phyloP scores from a whole-genome alignment of 2,113 vertebrate genomes.

The Siphamia tubifer region DNA sequence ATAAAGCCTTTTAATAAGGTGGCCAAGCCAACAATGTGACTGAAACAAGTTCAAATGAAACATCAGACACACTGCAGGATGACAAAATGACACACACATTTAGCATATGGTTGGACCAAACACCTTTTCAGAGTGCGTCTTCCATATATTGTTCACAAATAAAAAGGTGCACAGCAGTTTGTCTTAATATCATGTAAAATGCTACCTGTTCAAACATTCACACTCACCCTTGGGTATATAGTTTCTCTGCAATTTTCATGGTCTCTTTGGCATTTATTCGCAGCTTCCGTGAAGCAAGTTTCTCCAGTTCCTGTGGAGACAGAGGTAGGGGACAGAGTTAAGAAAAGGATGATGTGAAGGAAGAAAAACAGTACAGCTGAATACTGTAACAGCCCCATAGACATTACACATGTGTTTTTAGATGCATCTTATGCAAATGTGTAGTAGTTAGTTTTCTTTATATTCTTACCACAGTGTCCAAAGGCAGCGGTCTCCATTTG shows the following conservation, averaged over 20 bases:
- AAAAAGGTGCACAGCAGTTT: neutral
- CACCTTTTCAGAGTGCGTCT: neutral
- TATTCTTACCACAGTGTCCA: constrained; percentile 94
- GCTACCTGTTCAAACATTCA: neutral
- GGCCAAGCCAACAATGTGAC: neutral
- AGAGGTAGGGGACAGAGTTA: neutral
- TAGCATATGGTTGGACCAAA: neutral
- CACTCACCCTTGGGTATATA: constrained; percentile 92
- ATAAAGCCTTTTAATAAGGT: neutral
- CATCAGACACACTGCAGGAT: neutral
- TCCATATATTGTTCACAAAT: neutral
- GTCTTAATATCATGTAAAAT: neutral
- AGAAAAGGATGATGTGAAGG: neutral
- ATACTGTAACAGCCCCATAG: too few relatives aligned
- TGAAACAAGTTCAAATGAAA: constrained; percentile 11
- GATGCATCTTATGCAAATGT: neutral
- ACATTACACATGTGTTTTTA: too few relatives aligned
- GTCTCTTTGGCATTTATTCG: constrained; percentile 95
- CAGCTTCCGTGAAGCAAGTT: constrained; percentile 93
- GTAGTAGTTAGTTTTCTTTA: neutral
- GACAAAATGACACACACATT: neutral
- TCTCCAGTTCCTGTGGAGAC: constrained; percentile 90
- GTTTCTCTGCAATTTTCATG: constrained; percentile 95
- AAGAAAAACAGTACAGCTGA: neutral
- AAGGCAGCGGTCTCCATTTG: constrained; percentile 94